These are phyloP conservation scores for Drosophila elegans DNA, from an alignment of 1,140 invertebrate species.

Conservation along the genomic window DNA sequence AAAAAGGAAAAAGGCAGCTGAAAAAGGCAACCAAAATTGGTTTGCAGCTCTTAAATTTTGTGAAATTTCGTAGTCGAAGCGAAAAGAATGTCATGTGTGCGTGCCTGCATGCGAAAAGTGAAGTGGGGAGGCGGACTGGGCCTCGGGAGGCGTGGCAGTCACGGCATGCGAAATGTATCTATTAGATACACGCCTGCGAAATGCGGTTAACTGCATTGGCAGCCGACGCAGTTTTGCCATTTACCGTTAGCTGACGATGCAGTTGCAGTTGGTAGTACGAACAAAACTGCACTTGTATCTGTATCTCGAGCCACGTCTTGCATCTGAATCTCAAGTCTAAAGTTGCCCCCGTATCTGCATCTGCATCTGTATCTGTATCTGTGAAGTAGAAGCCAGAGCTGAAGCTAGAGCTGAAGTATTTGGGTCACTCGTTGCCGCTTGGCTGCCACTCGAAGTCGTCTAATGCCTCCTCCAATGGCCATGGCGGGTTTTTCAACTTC, in stretches of 20 bases:
- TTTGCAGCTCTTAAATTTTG: conserved; percentile 37
- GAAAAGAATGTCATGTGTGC: conserved; percentile 44
- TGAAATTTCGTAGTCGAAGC: conserved; percentile 34
- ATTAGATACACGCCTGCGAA: conserved; percentile 60
- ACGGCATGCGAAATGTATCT: conserved; percentile 62
- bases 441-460: conserved; percentile 58
- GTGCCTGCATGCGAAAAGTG: conserved; percentile 40
- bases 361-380: conserved; percentile 23
- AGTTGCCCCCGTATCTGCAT: conserved; percentile 14
- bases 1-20: neutral
- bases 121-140: conserved; percentile 3
- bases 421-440: conserved; percentile 66
- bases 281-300: conserved; percentile 9
- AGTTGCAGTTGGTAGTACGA: conserved; percentile 9
- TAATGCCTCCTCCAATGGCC: conserved; percentile 58
- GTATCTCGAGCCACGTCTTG: conserved; percentile 12
- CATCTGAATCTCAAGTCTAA: conserved; percentile 2
- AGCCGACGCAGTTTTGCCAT: conserved; percentile 51
- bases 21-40: conserved; percentile 7
- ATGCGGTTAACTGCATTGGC: conserved; percentile 68
- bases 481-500: conserved; percentile 52
- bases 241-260: conserved; percentile 58
- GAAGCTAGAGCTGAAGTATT: conserved; percentile 56
- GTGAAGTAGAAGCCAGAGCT: conserved; percentile 32
- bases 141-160: conserved; percentile 42